Conservation (phyloP, 2,797 vertebrate species). For the Neopelma chrysocephalum region DNA sequence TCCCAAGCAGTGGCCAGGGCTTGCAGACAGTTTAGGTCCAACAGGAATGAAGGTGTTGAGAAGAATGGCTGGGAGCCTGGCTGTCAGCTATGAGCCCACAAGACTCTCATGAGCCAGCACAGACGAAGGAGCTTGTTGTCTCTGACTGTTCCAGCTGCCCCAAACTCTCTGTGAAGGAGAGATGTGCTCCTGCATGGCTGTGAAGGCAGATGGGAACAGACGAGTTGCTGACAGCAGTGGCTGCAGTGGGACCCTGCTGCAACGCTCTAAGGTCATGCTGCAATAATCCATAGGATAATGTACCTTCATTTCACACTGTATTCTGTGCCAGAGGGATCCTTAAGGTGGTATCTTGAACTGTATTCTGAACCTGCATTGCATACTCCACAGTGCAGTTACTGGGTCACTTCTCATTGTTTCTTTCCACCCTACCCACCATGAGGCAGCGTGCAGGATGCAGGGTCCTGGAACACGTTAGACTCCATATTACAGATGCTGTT, state of each 20-base stretch:
- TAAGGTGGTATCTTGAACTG: neutral
- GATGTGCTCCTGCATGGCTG: neutral
- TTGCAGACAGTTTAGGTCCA: neutral
- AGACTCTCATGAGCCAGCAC: neutral
- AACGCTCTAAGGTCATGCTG: neutral
- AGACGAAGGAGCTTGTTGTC: neutral
- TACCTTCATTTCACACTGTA: neutral
- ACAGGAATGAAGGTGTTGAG: neutral
- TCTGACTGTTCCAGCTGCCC: neutral
- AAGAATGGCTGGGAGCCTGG: neutral
- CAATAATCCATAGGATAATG: neutral
- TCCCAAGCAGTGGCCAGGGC: neutral
- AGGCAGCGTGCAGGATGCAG: neutral
- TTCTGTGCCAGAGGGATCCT: neutral
- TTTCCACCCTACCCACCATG: neutral
- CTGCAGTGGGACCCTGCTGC: neutral
- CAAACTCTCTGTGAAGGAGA: neutral
- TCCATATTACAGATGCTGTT: neutral
- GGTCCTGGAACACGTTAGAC: neutral
- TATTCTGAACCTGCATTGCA: neutral
- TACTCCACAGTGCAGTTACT: neutral
- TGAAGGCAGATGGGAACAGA: fast-evolving
- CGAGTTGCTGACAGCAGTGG: fast-evolving
- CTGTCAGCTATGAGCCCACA: neutral
- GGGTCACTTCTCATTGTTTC: neutral